phyloP scores from a whole-genome alignment of 1,140 invertebrate genomes.

The Drosophila leontia region DNA sequence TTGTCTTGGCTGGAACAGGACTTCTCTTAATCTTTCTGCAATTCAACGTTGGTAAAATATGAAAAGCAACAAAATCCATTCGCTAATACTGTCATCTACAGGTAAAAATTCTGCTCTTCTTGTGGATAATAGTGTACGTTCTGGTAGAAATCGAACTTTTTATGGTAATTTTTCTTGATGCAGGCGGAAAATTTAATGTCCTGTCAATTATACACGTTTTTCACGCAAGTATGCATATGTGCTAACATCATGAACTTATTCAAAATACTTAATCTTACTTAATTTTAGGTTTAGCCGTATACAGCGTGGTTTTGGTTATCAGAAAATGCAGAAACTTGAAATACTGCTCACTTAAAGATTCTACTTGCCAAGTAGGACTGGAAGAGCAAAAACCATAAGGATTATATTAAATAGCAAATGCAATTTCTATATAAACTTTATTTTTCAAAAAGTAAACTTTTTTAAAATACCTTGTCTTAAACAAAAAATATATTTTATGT shows the following conservation, averaged over 20 bases:
- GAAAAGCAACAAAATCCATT: neutral
- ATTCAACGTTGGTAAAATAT: conserved; percentile 12
- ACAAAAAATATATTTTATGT: no score
- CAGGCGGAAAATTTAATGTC: neutral
- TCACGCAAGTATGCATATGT: neutral
- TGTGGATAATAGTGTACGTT: conserved; percentile 11
- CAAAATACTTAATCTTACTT: neutral
- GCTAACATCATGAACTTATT: no score
- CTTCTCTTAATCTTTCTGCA: conserved; percentile 2
- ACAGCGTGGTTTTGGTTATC: neutral
- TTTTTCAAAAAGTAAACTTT: no score
- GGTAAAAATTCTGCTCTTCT: conserved; percentile 1
- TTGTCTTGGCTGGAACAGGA: neutral
- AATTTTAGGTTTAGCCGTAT: conserved; percentile 5
- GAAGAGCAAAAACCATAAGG: no score
- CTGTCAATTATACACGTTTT: neutral
- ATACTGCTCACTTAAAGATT: neutral
- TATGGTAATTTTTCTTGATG: neutral
- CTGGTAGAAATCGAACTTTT: neutral
- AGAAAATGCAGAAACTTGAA: conserved; percentile 1
- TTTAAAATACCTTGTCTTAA: no score
- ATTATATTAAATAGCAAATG: neutral
- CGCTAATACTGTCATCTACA: neutral
- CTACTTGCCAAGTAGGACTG: neutral
- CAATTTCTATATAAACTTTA: no score